These are phyloP conservation scores for Melanogrammus aeglefinus DNA, from an alignment of 2,797 vertebrate genomes.

Conservation along the genomic window DNA sequence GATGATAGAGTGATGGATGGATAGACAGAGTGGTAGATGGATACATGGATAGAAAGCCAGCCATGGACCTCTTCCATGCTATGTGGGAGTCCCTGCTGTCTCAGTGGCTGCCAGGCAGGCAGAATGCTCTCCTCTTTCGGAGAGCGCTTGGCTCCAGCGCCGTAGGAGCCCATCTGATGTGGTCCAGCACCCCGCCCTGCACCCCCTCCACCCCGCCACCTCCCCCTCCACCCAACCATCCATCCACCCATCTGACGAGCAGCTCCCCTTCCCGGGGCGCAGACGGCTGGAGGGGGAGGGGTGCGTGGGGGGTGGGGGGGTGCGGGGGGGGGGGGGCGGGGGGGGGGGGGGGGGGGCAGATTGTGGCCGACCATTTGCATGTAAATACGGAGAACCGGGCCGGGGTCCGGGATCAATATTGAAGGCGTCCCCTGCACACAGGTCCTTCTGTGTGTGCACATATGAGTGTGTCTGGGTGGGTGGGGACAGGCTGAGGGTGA, in stretches of 20 bases:
- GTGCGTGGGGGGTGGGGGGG: conserved; percentile 64
- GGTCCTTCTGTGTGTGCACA: conserved; percentile 68
- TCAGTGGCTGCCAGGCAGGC: conserved; percentile 71
- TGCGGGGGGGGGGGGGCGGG: conserved; percentile 7
- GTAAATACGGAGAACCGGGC: conserved; percentile 79
- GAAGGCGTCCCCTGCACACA: conserved; percentile 71
- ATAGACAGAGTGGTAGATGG: neutral
- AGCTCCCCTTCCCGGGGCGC: conserved; percentile 63
- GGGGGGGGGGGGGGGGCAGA: conserved; percentile 73
- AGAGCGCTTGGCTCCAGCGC: conserved; percentile 63
- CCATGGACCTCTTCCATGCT: conserved; percentile 70
- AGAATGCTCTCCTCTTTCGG: conserved; percentile 63
- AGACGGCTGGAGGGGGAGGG: conserved; percentile 64
- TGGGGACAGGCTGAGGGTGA: neutral
- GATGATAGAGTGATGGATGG: neutral
- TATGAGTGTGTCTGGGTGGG: conserved; percentile 52
- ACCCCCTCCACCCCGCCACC: neutral
- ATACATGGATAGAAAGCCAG: conserved; percentile 32
- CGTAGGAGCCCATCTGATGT: conserved; percentile 74
- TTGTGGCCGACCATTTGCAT: conserved; percentile 82
- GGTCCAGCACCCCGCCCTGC: conserved; percentile 32
- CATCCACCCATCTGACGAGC: conserved; percentile 70
- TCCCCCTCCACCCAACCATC: neutral
- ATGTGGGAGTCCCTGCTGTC: conserved; percentile 79
- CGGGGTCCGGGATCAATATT: conserved; percentile 78